Evolutionary conservation across 35 echinoderm and acorn worm genomes (phyloP).

Genomic region (Patiria miniata): DNA sequence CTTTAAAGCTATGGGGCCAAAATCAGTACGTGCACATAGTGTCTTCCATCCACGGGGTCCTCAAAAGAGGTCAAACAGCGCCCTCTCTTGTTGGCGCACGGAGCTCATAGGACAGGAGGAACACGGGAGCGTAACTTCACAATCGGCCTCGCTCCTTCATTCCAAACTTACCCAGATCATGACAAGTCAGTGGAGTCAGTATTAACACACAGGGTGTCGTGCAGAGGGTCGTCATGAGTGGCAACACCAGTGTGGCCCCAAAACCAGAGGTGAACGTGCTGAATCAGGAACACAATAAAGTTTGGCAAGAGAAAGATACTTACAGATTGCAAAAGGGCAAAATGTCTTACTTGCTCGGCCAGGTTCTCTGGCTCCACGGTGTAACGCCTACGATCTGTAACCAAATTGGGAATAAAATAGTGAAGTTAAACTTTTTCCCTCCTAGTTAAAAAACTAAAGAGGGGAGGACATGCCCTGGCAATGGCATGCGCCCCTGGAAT

Average conservation of each 20-base stretch:
- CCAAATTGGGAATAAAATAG: not conserved
- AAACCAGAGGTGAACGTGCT: not conserved
- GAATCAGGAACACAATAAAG: not conserved
- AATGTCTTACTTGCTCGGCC: constrained; percentile 77
- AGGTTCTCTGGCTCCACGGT: constrained; percentile 84
- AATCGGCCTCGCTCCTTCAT: not conserved
- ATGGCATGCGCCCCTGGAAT: too few relatives aligned
- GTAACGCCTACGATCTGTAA: constrained; percentile 82
- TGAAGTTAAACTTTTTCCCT: too few relatives aligned
- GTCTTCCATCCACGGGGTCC: too few relatives aligned
- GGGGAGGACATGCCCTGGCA: too few relatives aligned
- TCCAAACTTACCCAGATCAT: not conserved
- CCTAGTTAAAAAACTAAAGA: too few relatives aligned
- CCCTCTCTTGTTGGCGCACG: too few relatives aligned
- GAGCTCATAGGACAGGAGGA: too few relatives aligned
- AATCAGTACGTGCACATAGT: too few relatives aligned
- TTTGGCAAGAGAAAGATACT: constrained; percentile 34
- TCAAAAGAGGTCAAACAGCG: too few relatives aligned
- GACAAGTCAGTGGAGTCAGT: constrained; percentile 6
- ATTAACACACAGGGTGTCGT: not conserved
- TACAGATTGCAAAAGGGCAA: constrained; percentile 50
- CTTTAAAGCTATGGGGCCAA: too few relatives aligned
- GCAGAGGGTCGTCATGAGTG: not conserved
- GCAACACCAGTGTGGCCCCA: not conserved
- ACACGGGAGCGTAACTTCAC: too few relatives aligned